Evolutionary conservation across 2,797 vertebrate species (phyloP), one percentile per base, ranked within the genome.

Genomic region (Gobio occitaniae): DNA sequence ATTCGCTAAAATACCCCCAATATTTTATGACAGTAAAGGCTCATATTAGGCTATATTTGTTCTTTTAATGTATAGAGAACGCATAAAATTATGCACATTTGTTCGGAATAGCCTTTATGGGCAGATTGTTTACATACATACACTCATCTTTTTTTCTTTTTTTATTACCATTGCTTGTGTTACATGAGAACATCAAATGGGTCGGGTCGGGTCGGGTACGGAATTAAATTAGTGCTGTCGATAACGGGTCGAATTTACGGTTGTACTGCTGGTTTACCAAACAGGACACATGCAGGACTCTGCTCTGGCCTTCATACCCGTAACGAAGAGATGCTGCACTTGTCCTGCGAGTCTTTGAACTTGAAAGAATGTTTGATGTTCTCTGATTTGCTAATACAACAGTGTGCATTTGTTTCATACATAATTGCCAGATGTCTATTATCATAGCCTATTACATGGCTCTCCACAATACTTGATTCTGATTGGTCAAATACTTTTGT

Each of bases 361-460:
- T 66, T 78, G 17, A 79, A 84, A 84, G 75, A 38, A 66, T 81
- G 56, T 85, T 80, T 84, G 63, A 88, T 88, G 72, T 74, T 59
- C 84, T 88, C 50, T 84, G 69, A 89, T 83, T 76, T 78, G 74
- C 59, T 69, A 74, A 71, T 66, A 69, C 36, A 11, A 83, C 59
- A 66, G n/a, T 19, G 4, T 32, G 69, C 75, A 70, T 72, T 11
- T 79, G 11, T 66, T 36, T 88, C 41, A 76, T 89, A 83, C 87
- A 87, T 89, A 80, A 32, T 83, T 59, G 29, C 66, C 50, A 78
- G 32, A 69, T 78, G 52, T 83, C 63, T 68, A 36, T 86, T 29
- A 83, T 83, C 52, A 66, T 66, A 80, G n/a, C 75, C 59, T 83
- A 72, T 68, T 80, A 77, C 47, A 36, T 36, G 5, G 25, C 56